These are phyloP conservation scores for Phoxinus dragarum DNA, from an alignment of 2,797 vertebrate species.

Conservation along the genomic window DNA sequence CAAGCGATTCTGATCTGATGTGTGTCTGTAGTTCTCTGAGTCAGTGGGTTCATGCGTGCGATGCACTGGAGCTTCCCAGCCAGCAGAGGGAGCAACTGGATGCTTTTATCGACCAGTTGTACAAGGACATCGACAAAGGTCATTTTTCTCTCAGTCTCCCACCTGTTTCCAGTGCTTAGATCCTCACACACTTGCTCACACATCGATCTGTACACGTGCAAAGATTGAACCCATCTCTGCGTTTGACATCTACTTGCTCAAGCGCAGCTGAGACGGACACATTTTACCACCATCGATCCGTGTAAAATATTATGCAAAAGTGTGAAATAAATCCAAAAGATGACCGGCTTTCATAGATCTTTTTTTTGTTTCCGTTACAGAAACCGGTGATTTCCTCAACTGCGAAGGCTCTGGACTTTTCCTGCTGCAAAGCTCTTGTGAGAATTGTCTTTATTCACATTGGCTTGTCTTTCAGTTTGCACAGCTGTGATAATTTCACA, in stretches of 20 bases:
- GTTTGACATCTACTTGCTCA: not conserved
- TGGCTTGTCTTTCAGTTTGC: slow-evolving; percentile 12
- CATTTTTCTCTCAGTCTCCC: slow-evolving; percentile 61
- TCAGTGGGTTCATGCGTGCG: slow-evolving; percentile 96
- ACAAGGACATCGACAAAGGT: slow-evolving; percentile 99
- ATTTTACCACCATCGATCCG: slow-evolving; percentile 3
- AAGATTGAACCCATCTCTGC: slow-evolving; percentile 1
- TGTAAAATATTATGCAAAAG: slow-evolving; percentile 27
- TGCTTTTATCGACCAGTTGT: slow-evolving; percentile 94
- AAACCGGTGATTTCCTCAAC: slow-evolving; percentile 96
- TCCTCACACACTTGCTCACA: not conserved
- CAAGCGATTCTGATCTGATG: not conserved
- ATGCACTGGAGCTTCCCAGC: slow-evolving; percentile 86
- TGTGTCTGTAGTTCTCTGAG: slow-evolving; percentile 86
- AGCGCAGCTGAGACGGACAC: not conserved
- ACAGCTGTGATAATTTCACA: slow-evolving; percentile 19
- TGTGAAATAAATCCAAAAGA: slow-evolving; percentile 42
- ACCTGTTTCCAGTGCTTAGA: slow-evolving; percentile 50
- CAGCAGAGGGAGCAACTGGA: slow-evolving; percentile 93
- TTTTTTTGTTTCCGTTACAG: slow-evolving; percentile 69
- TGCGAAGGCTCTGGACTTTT: slow-evolving; percentile 97
- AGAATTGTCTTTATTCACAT: slow-evolving; percentile 70
- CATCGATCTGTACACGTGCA: slow-evolving; percentile 19
- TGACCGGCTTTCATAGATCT: slow-evolving; percentile 41
- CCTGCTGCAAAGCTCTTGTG: slow-evolving; percentile 96